These are phyloP conservation scores for Columba livia DNA, from an alignment of 2,113 vertebrate species.

Conservation along the genomic window DNA sequence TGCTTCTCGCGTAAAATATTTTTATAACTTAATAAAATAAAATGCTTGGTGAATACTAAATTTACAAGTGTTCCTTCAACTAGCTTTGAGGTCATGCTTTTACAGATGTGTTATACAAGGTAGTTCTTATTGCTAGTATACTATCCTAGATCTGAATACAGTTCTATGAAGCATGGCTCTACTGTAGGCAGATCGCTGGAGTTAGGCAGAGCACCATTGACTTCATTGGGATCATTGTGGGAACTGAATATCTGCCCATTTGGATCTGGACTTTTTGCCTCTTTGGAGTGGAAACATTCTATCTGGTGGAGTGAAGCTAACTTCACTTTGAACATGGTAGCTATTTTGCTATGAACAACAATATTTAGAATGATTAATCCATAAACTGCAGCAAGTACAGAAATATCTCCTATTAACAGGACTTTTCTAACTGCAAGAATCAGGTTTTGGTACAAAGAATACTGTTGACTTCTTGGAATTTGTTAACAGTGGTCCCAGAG, in stretches of 20 bases:
- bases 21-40: background rate
- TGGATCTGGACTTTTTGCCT: background rate
- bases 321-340: background rate
- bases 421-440: background rate
- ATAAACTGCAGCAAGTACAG: background rate
- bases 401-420: background rate
- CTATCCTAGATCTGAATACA: background rate
- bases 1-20: background rate
- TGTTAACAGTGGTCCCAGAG: background rate
- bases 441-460: background rate
- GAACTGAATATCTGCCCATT: background rate
- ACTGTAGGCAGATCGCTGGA: rapidly evolving
- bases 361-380: background rate
- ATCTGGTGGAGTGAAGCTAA: background rate
- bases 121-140: background rate
- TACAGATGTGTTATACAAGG: background rate
- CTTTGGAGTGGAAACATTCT: background rate
- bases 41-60: background rate
- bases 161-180: rapidly evolving
- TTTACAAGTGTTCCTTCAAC: background rate
- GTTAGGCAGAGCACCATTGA: slow-evolving; percentile 24
- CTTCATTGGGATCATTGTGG: slow-evolving; percentile 49
- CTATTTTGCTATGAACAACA: background rate
- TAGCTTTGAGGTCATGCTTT: background rate
- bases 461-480: background rate